phyloP scores from a whole-genome alignment of 37 sponge, comb jelly and placozoan genomes.

The Spongilla lacustris region DNA sequence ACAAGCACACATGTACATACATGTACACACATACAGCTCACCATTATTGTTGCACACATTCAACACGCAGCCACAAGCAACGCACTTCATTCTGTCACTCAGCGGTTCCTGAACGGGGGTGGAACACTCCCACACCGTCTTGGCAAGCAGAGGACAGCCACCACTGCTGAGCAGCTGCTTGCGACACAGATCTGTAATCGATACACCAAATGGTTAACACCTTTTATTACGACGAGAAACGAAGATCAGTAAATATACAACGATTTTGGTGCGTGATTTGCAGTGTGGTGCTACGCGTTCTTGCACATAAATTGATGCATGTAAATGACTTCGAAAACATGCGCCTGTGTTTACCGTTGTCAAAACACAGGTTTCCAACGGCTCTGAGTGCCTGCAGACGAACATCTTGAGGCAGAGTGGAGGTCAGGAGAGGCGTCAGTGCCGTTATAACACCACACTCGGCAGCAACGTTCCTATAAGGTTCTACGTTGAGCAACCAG shows the following conservation, averaged over 20 bases:
- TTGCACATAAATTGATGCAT: too few relatives aligned
- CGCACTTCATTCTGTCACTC: constrained; percentile 18
- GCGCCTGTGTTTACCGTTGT: constrained; percentile 47
- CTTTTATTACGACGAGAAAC: too few relatives aligned
- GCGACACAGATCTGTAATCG: constrained; percentile 35
- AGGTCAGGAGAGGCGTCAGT: background rate
- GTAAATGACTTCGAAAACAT: too few relatives aligned
- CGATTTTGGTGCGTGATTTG: too few relatives aligned
- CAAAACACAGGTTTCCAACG: constrained; percentile 76
- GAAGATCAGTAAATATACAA: too few relatives aligned
- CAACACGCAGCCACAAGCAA: constrained; percentile 66
- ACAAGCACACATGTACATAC: too few relatives aligned
- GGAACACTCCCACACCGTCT: constrained; percentile 25
- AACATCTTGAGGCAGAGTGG: background rate
- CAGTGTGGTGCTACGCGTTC: too few relatives aligned
- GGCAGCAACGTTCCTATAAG: constrained; percentile 27
- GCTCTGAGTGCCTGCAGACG: constrained; percentile 62
- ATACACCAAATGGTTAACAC: background rate
- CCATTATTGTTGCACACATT: constrained; percentile 62
- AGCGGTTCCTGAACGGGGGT: background rate
- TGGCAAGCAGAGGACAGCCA: constrained; percentile 15
- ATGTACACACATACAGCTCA: constrained; percentile 4
- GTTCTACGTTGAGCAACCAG: background rate
- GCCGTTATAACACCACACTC: background rate
- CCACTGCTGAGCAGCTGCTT: constrained; percentile 14